These are phyloP conservation scores for Drosophila vallismaia DNA, from an alignment of 2,888 invertebrate genomes.

Conservation along the genomic window DNA sequence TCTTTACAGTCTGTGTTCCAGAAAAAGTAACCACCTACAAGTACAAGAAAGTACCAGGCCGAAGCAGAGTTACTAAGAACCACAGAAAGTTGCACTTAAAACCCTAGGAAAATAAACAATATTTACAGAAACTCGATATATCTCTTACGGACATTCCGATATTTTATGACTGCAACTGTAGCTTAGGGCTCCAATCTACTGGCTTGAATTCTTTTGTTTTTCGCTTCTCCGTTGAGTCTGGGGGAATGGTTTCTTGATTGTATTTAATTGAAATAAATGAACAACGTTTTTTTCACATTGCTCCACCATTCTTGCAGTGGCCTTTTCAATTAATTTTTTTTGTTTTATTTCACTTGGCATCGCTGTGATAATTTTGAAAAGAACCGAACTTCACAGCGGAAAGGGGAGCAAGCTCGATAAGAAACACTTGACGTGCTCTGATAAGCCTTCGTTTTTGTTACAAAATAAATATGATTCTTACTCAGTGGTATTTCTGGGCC, in stretches of 20 bases:
- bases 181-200: constrained; percentile 20
- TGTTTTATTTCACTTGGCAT: constrained; percentile 33
- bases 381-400: constrained; percentile 9
- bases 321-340: constrained; percentile 56
- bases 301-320: constrained; percentile 29
- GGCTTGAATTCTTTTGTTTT: constrained; percentile 37
- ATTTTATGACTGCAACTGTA: constrained; percentile 16
- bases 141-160: constrained; percentile 8
- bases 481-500: constrained; percentile 20
- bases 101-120: constrained; percentile 2
- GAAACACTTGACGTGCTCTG: constrained; percentile 35
- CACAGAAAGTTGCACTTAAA: neutral
- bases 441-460: constrained; percentile 45
- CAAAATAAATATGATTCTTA: constrained; percentile 12
- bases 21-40: neutral
- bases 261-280: constrained; percentile 82
- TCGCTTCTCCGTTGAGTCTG: constrained; percentile 4
- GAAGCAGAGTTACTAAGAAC: constrained; percentile 2
- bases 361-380: constrained; percentile 39
- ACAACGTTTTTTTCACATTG: constrained; percentile 59
- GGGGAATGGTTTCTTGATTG: constrained; percentile 74
- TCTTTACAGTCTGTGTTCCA: constrained; percentile 20
- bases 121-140: neutral
- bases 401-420: constrained; percentile 26
- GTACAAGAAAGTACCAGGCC: neutral